Conservation (phyloP, 2,888 invertebrate species). For the Torymus texanus region DNA sequence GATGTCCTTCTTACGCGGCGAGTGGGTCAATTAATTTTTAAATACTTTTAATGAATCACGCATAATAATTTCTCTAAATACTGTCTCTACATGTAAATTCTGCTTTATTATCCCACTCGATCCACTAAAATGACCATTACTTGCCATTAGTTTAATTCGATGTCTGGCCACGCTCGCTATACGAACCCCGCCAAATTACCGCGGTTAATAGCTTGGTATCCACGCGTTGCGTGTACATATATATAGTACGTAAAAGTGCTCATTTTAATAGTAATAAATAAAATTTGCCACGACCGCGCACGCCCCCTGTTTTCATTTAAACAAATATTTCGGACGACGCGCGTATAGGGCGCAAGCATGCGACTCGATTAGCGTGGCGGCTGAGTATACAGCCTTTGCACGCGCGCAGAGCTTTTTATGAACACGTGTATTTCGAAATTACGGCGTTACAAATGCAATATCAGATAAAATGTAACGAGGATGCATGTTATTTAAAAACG, state of each 20-base stretch:
- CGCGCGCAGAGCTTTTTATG: no score
- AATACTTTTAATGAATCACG: constrained; percentile 12
- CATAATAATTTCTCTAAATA: constrained; percentile 13
- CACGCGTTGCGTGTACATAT: no score
- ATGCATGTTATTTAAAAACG: no score
- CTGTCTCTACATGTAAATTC: constrained; percentile 4
- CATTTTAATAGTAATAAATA: constrained; percentile 15
- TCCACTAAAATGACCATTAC: constrained; percentile 11
- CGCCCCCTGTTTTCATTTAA: not conserved
- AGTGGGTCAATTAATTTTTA: not conserved
- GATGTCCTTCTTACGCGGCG: no score
- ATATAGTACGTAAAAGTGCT: not conserved
- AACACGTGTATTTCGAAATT: no score
- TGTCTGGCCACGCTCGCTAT: not conserved
- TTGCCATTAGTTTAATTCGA: constrained; percentile 37
- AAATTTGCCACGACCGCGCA: not conserved
- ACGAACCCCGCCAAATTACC: constrained; percentile 7
- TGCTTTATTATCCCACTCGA: constrained; percentile 14
- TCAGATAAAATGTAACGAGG: no score
- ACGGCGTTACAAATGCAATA: no score
- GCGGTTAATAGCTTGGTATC: not conserved
- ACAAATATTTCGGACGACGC: not conserved
- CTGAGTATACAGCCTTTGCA: no score
- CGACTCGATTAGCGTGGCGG: no score
- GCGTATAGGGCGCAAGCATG: not conserved